Conservation (phyloP, 23 tunicate species). For the Diplosoma virens region DNA sequence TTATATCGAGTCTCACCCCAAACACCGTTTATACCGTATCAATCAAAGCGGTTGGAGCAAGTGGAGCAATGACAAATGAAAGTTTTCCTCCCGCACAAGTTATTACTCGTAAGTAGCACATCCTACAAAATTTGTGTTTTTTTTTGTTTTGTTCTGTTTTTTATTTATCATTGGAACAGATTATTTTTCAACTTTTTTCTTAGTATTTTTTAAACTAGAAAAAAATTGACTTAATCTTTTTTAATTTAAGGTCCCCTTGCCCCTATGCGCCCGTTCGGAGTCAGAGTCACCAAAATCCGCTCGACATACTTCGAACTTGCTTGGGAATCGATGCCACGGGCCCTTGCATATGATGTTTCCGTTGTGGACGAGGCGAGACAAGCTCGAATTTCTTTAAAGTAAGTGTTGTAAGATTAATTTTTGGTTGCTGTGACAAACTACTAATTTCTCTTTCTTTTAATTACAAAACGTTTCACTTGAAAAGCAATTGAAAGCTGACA, state of each 20-base stretch:
- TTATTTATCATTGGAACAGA: too few species aligned
- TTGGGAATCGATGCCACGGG: slow-evolving; percentile 48
- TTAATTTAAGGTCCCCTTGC: slow-evolving; percentile 38
- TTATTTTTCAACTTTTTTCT: too few species aligned
- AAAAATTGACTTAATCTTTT: neutral
- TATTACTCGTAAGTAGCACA: neutral
- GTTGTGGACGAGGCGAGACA: slow-evolving; percentile 22
- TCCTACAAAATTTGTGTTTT: too few species aligned
- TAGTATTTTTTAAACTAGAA: neutral
- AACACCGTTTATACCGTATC: slow-evolving; percentile 57
- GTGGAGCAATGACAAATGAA: slow-evolving; percentile 58
- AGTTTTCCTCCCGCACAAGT: slow-evolving; percentile 41
- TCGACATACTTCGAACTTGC: slow-evolving; percentile 46
- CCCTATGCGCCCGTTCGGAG: slow-evolving; percentile 34
- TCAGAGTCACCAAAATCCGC: slow-evolving; percentile 36
- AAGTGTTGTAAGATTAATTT: too few species aligned
- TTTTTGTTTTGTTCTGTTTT: neutral
- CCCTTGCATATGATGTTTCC: slow-evolving; percentile 60
- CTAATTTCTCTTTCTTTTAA: too few species aligned
- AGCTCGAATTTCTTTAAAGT: too few species aligned
- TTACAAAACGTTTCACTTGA: too few species aligned
- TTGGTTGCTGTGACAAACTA: too few species aligned
- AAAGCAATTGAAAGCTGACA: too few species aligned
- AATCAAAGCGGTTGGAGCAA: slow-evolving; percentile 48
- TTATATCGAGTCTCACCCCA: slow-evolving; percentile 17